Base-by-base conservation (phyloP, 2,113 vertebrate species). In the Trematomus loennbergii region DNA sequence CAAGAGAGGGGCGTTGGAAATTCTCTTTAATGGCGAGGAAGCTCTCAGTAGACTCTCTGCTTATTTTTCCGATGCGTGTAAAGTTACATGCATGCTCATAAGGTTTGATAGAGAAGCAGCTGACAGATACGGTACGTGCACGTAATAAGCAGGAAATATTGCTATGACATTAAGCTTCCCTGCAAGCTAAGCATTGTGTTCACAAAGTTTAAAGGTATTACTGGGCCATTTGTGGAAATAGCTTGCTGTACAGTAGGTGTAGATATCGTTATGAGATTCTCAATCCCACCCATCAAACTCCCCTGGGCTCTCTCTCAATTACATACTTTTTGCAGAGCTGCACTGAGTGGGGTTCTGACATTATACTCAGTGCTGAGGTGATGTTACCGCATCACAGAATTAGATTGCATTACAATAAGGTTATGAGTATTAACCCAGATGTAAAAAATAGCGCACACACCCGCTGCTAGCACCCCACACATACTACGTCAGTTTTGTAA, bases 361-460 rank as follows among this genome's bases (percentile, higher is more conserved):
- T 90, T 84, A 88, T 57, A 72, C 79, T 89, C 81, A 57, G 62
- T 33, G 67, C 90, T 87, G 82, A 93, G 89, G 84, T 91, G 87
- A 90, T 85, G 87, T 88, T 92, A 91, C 89, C 75, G 84, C 72
- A 72, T 81, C 65, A 66, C 78, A 80, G 76, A 86, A 83, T 88
- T 87, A 82, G 79, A 87, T 58, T 88, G 77, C 83, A 87, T 89
- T 88, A 89, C 81, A 81, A 72, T 83, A 88, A 85, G 84, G 83
- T 88, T 75, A 87, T 54, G 76, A 18, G 64, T 92, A 93, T 91
- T 92, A 93, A 91, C 89, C 89, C n/a, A 59, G 72, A 60, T 67
- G 81, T 81, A 81, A 89, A 88, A 40, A 91, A 90, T 83, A 83
- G 62, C 45, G 65, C 18, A 50, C 22, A 33, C 61, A 61, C 18